phyloP scores from a whole-genome alignment of 2,888 invertebrate genomes.

The Tetramorium bicarinatum region DNA sequence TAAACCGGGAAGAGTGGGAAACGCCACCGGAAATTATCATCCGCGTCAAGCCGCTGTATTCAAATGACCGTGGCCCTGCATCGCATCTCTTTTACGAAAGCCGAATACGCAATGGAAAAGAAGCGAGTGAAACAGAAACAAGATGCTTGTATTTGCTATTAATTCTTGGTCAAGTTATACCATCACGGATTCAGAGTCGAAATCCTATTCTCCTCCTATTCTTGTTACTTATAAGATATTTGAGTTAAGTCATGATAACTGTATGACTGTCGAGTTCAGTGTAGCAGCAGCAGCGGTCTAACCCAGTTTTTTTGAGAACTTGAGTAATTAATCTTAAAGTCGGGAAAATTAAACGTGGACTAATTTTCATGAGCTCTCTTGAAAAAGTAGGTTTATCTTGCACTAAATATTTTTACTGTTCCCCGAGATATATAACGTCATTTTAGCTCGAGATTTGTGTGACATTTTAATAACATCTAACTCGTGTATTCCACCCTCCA shows the following conservation, averaged over 20 bases:
- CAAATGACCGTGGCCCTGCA: slow-evolving; percentile 36
- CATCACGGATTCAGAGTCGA: not conserved
- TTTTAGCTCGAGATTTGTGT: slow-evolving; percentile 13
- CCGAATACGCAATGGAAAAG: slow-evolving; percentile 6
- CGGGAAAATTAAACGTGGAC: slow-evolving; percentile 19
- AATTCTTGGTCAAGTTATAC: not conserved
- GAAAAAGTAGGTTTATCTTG: slow-evolving; percentile 28
- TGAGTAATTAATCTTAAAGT: slow-evolving; percentile 25
- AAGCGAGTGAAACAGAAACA: not conserved
- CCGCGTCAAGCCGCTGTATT: slow-evolving; percentile 47
- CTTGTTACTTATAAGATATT: slow-evolving; percentile 7
- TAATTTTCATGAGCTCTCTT: slow-evolving; percentile 24
- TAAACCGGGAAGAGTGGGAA: slow-evolving; percentile 51
- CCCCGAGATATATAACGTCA: not conserved
- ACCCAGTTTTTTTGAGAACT: slow-evolving; percentile 13
- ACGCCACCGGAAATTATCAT: slow-evolving; percentile 54
- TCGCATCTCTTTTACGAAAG: not conserved
- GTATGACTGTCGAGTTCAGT: not conserved
- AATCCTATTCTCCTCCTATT: not conserved
- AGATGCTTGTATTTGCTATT: not conserved
- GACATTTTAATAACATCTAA: slow-evolving; percentile 30
- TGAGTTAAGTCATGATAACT: not conserved
- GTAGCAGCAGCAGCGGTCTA: not conserved
- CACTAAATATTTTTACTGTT: not conserved
- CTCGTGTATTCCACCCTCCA: not conserved